These are phyloP conservation scores for Chymomyza costata DNA, from an alignment of 1,140 invertebrate species.

Conservation along the genomic window DNA sequence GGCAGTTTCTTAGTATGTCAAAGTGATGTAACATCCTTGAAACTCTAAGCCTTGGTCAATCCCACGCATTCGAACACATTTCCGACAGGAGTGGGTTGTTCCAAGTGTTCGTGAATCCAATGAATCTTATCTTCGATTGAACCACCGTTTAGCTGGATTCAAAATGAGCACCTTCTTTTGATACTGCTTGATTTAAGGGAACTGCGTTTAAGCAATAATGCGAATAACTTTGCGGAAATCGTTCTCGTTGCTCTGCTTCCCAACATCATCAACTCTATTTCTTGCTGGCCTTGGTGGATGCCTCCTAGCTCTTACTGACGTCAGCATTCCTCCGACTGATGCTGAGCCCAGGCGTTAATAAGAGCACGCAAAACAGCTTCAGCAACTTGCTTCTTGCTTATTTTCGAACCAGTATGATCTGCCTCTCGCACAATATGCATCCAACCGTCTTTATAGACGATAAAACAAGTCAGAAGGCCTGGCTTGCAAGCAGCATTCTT, in stretches of 20 bases:
- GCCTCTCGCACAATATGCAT: too few relatives aligned
- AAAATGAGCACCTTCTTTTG: conserved; percentile 99
- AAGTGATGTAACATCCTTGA: conserved; percentile 99
- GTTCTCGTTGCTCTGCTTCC: conserved; percentile 96
- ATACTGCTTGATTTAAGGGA: conserved; percentile 97
- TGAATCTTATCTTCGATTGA: conserved; percentile 96
- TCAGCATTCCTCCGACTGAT: conserved; percentile 98
- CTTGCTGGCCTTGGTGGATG: conserved; percentile 98
- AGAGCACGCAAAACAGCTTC: conserved; percentile 96
- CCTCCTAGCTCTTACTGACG: conserved; percentile 99
- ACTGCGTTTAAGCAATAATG: conserved; percentile 98
- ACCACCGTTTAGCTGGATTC: conserved; percentile 99
- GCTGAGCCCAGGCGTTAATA: conserved; percentile 98
- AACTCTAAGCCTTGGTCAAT: conserved; percentile 99
- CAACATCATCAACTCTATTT: conserved; percentile 98
- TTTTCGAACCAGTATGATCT: conserved; percentile 98
- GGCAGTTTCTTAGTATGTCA: conserved; percentile 99
- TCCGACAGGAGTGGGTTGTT: conserved; percentile 93
- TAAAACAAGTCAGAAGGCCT: too few relatives aligned
- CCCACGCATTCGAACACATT: conserved; percentile 98
- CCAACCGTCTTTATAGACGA: too few relatives aligned
- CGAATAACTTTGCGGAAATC: conserved; percentile 96
- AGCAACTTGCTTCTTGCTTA: conserved; percentile 99
- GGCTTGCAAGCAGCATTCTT: too few relatives aligned
- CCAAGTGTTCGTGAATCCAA: conserved; percentile 96